Evolutionary conservation across 2,113 vertebrate genomes (phyloP), one percentile per base, ranked within the genome.

Genomic region (Ictalurus furcatus): DNA sequence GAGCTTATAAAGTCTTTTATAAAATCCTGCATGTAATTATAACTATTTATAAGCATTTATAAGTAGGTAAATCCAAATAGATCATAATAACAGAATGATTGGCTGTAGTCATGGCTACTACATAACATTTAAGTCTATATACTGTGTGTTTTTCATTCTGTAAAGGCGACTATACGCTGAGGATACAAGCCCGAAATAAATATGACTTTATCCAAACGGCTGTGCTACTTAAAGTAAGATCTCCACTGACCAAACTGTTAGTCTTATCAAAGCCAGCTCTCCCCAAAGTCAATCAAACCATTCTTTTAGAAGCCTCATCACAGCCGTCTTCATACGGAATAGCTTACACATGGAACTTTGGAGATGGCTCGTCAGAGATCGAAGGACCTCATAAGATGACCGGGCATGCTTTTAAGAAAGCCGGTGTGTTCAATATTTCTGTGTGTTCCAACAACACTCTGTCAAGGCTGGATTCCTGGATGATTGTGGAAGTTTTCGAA

Each of bases 301-400:
- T 95, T 37, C 8, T 85, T 23, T 91, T 97, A 48, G 92, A 95
- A 88, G 94, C 94, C 0, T 85, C 88, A 0, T 52, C 91, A 9
- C 84, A 91, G 59, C 95, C 96, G 3, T 94, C 93, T 6, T 6
- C 82, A 30, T 84, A 87, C 2, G 88, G 86, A 12, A 84, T 93
- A 1, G 4, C 92, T 58, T 96, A 95, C 86, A 93, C 65, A 0
- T 96, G 96, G 96, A 90, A 95, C 83, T 96, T 96, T 88, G 94
- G 91, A 0, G 95, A 96, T 28, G 90, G 91, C 25, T 94, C 95
- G 11, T 54, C 88, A 54, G 34, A 82, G n/a, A 52, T 92, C 30
- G 92, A 88, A 83, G 90, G 88, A 40, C 3, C 16, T 34, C 23
- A 92, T n/a, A 19, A 1, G 28, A 90, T 88, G 85, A 90, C 94